phyloP scores from a whole-genome alignment of 2,888 invertebrate species.

The Lochmaea capreae region DNA sequence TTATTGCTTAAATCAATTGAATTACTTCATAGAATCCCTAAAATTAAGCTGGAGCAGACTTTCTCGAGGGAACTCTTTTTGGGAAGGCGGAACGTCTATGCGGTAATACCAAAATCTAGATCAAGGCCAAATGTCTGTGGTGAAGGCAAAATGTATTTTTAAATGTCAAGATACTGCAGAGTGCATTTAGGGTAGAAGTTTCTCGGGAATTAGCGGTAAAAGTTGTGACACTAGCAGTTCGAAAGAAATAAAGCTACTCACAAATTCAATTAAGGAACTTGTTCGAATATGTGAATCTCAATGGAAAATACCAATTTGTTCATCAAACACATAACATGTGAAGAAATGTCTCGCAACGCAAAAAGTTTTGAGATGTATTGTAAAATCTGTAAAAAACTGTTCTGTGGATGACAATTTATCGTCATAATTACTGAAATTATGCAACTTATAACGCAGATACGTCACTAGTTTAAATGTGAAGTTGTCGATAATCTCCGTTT shows the following conservation, averaged over 20 bases:
- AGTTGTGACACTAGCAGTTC: neutral
- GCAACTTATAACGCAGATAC: too few species aligned
- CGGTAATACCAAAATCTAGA: neutral
- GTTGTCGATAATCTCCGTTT: too few species aligned
- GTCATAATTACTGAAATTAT: too few species aligned
- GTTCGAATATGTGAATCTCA: neutral
- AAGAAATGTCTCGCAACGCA: neutral
- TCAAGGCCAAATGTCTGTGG: neutral
- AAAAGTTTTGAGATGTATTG: too few species aligned
- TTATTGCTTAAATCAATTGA: too few species aligned
- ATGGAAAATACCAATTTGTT: too few species aligned
- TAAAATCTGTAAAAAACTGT: too few species aligned
- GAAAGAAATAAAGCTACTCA: neutral
- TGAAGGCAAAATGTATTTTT: slow-evolving; percentile 6
- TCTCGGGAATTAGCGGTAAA: neutral
- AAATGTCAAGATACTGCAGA: slow-evolving; percentile 1
- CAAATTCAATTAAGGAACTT: neutral
- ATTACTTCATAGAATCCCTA: too few species aligned
- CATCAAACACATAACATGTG: neutral
- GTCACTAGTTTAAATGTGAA: too few species aligned
- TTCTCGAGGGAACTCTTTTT: too few species aligned
- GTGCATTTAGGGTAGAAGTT: neutral
- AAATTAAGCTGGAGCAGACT: too few species aligned
- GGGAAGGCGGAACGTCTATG: neutral
- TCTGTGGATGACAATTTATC: too few species aligned